phyloP scores from a whole-genome alignment of 2,113 vertebrate genomes.

The Tragelaphus strepsiceros region DNA sequence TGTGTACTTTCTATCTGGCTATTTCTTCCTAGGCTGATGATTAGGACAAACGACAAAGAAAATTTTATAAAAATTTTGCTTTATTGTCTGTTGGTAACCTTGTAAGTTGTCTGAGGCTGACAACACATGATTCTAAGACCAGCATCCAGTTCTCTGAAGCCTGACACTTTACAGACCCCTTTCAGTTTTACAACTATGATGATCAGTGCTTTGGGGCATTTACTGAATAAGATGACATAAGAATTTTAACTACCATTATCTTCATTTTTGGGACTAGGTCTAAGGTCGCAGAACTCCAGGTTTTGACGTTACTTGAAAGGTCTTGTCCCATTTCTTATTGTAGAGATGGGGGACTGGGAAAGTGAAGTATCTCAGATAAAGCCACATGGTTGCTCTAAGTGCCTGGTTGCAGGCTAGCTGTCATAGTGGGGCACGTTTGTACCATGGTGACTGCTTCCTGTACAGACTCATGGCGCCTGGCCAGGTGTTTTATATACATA shows the following conservation, averaged over 20 bases:
- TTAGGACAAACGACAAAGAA: background rate
- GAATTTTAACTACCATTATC: background rate
- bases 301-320: background rate
- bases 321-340: background rate
- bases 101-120: background rate
- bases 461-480: background rate
- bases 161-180: background rate
- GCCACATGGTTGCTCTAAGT: rapidly evolving
- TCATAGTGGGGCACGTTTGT: no score
- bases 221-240: background rate
- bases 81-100: background rate
- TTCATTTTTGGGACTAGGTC: background rate
- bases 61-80: background rate
- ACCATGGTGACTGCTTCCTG: background rate
- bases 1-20: background rate
- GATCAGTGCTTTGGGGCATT: background rate
- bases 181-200: background rate
- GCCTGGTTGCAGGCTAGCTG: background rate
- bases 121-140: background rate
- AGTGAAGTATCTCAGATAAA: background rate
- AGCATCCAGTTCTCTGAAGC: background rate
- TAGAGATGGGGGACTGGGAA: background rate
- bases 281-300: background rate
- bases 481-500: background rate
- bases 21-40: constrained; percentile 25